Evolutionary conservation across 2,797 vertebrate species (phyloP).

Genomic region (Arctocebus calabarensis): DNA sequence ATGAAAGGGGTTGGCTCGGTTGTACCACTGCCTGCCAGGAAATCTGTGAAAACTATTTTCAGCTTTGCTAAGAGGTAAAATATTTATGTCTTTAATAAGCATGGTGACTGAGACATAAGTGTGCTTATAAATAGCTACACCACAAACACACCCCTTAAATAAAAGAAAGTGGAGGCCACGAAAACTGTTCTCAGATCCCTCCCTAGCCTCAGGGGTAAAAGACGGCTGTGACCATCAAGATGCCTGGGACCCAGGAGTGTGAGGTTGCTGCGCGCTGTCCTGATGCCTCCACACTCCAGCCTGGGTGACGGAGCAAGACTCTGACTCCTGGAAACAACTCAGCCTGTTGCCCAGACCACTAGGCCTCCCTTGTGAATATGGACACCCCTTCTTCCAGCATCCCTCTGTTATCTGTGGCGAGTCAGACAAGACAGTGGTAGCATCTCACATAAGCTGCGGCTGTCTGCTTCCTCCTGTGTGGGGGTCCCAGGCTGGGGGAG

Average conservation of each 20-base stretch:
- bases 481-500: background rate
- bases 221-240: background rate
- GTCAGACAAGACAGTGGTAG: background rate
- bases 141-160: background rate
- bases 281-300: no score
- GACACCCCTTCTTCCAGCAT: background rate
- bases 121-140: constrained; percentile 57
- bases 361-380: background rate
- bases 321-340: background rate
- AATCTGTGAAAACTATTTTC: constrained; percentile 80
- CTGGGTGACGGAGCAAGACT: no score
- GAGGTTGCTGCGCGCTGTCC: no score
- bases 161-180: background rate
- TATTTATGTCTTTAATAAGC: constrained; percentile 80
- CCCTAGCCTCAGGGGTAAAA: background rate
- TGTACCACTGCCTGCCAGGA: constrained; percentile 59
- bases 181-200: background rate
- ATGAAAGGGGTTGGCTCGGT: constrained; percentile 57
- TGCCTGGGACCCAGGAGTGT: no score
- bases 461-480: background rate
- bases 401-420: background rate
- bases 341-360: background rate
- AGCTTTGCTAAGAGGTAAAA: constrained; percentile 75
- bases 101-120: constrained; percentile 34
- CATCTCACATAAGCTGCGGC: no score